Conservation (phyloP, 2,888 invertebrate species). For the Portevinia maculata region DNA sequence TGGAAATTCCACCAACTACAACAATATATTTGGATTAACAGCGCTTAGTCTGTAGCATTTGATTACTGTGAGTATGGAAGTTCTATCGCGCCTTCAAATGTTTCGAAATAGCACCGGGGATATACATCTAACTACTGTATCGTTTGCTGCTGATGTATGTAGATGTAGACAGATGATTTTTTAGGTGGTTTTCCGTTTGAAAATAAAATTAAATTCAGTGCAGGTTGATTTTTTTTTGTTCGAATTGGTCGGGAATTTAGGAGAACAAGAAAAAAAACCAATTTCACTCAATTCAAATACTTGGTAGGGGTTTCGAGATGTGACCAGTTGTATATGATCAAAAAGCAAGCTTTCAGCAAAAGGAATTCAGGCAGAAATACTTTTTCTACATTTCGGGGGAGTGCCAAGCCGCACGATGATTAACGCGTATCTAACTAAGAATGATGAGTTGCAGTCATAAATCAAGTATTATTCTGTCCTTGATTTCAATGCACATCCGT, state of each 20-base stretch:
- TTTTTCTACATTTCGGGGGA: neutral
- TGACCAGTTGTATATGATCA: neutral
- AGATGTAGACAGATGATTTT: too few relatives aligned
- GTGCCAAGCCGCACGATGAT: neutral
- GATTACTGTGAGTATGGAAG: constrained; percentile 32
- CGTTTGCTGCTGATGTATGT: neutral
- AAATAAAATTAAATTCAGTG: constrained; percentile 34
- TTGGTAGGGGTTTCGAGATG: neutral
- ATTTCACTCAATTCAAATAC: neutral
- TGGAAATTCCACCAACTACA: constrained; percentile 35
- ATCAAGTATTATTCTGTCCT: too few relatives aligned
- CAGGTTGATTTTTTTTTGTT: neutral
- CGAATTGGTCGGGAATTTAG: constrained; percentile 7
- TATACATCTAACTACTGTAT: neutral
- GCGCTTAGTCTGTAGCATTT: constrained; percentile 58
- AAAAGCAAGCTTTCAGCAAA: neutral
- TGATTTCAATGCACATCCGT: neutral
- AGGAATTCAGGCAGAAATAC: neutral
- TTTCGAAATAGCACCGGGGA: constrained; percentile 33
- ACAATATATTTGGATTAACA: constrained; percentile 68
- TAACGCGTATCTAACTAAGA: neutral
- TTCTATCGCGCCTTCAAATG: constrained; percentile 36
- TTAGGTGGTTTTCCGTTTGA: neutral
- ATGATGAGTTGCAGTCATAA: constrained; percentile 5
- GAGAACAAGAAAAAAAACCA: neutral